Evolutionary conservation across 1,140 invertebrate genomes (phyloP), one percentile per base, ranked within the genome.

Genomic region (Ctenoplectra terminalis): DNA sequence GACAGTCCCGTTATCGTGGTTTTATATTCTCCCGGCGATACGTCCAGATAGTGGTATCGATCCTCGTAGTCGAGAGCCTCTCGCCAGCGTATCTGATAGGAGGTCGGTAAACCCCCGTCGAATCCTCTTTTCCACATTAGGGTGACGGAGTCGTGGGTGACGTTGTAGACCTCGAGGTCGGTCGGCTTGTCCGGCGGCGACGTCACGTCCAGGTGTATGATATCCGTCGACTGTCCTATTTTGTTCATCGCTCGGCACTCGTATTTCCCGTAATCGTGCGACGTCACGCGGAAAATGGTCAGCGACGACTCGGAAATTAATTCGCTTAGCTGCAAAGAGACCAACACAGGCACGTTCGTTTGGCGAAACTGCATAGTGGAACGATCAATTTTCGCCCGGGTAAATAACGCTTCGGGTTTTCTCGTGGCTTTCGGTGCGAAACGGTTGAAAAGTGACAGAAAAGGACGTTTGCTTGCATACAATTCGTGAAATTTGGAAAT

Each of bases 91-190:
- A 99, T 95, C 61, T 96, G 95, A 92, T 97, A 99, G 40, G 96
- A 96, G 64, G 98, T 97, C 63, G 95, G 94, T 52, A 98, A 94
- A 8, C 99, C 99, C 1, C 99, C 99, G 93, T 99, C 97, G 93
- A 99, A 99, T 4, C 98, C 98, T 15, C 98, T 97, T 52, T 96
- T 96, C 99, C 99, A 99, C 56, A 95, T 94, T 26, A 99, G 91
- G 0, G 96, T 96, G 4, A 99, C 97, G 0, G 97, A 96, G 90
- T 98, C 97, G 91, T 99, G 97, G 1, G 98, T 99, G 0, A 97
- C 95, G 92, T 99, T 99, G 37, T 96, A 92, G 67, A 97, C 95
- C 83, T 95, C 95, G 23, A 99, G 92, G 86, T 96, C 95, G 60
- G 94, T 94, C 2, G 98, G 98, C 17, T 96, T 94, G 94, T 99